phyloP scores from a whole-genome alignment of 2,113 vertebrate genomes.

The Gadus chalcogrammus region DNA sequence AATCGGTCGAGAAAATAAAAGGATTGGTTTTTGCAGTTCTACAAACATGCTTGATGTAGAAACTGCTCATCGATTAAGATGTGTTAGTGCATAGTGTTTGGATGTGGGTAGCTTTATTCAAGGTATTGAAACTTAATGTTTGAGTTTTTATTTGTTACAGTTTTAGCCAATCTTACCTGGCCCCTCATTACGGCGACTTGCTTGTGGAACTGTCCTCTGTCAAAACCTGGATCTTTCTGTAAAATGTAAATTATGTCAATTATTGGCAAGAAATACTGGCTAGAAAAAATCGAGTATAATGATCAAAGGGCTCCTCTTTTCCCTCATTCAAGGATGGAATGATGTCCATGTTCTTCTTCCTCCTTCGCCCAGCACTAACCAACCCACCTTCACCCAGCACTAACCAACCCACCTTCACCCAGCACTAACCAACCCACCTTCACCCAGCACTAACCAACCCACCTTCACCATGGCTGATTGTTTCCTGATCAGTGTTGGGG shows the following conservation, averaged over 20 bases:
- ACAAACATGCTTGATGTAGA: neutral
- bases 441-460: no score
- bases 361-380: no score
- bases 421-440: no score
- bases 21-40: neutral
- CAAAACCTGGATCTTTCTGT: conserved; percentile 96
- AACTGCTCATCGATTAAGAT: neutral
- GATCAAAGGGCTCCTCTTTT: no score
- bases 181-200: conserved; percentile 98
- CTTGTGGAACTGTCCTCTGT: conserved; percentile 95
- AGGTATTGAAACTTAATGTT: neutral
- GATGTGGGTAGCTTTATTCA: neutral
- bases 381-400: no score
- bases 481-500: no score
- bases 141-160: neutral
- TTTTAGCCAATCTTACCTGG: conserved; percentile 77
- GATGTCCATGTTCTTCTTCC: no score
- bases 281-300: no score
- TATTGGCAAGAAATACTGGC: neutral
- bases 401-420: no score
- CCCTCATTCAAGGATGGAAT: no score
- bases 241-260: conserved; percentile 16
- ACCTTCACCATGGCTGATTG: no score
- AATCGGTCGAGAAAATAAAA: neutral
- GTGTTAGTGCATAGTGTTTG: neutral